Percentiles rank a stretch among this genome's conserved stretches.
Evolutionary conservation across 2,797 vertebrate genomes (phyloP).

Genomic region (Champsocephalus esox): DNA sequence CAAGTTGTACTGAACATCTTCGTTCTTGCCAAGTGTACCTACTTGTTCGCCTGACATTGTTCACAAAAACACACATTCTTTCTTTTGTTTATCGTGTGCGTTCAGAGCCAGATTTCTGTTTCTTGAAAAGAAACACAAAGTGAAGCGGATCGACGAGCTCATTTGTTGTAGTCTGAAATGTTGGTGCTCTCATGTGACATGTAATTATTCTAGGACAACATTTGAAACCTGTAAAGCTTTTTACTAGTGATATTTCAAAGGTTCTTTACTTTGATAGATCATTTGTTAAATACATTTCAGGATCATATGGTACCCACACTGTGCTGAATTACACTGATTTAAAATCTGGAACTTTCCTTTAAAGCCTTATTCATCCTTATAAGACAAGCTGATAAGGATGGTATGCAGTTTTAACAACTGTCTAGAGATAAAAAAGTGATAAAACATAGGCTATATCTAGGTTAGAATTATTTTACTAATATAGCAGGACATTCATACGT

Average conservation of each 20-base stretch:
- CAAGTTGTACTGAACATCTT: too few species aligned
- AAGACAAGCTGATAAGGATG: slow-evolving; percentile 4
- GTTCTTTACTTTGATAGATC: not conserved
- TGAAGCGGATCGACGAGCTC: too few species aligned
- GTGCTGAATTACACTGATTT: not conserved
- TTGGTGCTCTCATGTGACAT: too few species aligned
- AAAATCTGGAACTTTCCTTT: not conserved
- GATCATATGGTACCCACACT: not conserved
- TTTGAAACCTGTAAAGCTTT: not conserved
- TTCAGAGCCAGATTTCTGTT: too few species aligned
- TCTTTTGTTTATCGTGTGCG: too few species aligned
- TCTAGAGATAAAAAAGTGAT: not conserved
- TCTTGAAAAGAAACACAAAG: too few species aligned
- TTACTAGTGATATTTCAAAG: not conserved
- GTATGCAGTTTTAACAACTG: slow-evolving; percentile 8
- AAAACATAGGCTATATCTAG: too few species aligned
- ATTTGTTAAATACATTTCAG: not conserved
- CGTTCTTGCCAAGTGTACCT: too few species aligned
- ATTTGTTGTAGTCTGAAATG: too few species aligned
- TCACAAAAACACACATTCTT: too few species aligned
- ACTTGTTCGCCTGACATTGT: too few species aligned
- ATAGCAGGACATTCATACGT: not conserved
- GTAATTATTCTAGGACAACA: too few species aligned
- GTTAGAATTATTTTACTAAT: not conserved
- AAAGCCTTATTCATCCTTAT: not conserved